Percentiles rank a stretch among this genome's conserved stretches.
These are phyloP conservation scores for Protosalanx chinensis DNA, from an alignment of 2,797 vertebrate genomes.

Conservation along the genomic window DNA sequence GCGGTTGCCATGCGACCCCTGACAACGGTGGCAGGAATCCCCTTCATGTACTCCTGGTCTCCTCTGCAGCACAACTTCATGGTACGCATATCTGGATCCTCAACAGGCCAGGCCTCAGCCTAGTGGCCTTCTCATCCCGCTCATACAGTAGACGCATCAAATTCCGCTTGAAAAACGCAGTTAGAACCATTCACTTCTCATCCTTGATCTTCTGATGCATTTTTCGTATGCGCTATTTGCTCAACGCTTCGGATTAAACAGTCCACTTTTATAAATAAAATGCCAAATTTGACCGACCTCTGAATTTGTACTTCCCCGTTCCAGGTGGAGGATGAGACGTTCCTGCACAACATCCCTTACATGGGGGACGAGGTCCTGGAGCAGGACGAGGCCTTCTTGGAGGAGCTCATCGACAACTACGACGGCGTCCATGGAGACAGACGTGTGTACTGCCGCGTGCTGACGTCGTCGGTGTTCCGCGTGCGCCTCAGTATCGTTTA, in stretches of 20 bases:
- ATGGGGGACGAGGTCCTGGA: slow-evolving; percentile 97
- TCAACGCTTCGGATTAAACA: too few species aligned
- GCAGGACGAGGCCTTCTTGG: slow-evolving; percentile 95
- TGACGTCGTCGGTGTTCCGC: background rate
- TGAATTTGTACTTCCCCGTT: background rate
- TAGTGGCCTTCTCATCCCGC: background rate
- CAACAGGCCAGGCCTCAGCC: background rate
- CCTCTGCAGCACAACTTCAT: slow-evolving; percentile 98
- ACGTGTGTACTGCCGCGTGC: slow-evolving; percentile 59
- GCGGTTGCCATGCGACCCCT: slow-evolving; percentile 86
- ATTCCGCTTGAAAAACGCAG: background rate
- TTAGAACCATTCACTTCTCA: background rate
- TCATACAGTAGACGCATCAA: background rate
- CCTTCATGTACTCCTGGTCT: slow-evolving; percentile 99
- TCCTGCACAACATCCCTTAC: slow-evolving; percentile 97
- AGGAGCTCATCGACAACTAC: slow-evolving; percentile 97
- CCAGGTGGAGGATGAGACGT: slow-evolving; percentile 96
- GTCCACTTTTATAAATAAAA: too few species aligned
- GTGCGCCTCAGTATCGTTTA: background rate
- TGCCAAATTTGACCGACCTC: too few species aligned
- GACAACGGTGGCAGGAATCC: slow-evolving; percentile 91
- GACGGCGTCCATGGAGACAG: slow-evolving; percentile 90
- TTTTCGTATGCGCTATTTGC: too few species aligned
- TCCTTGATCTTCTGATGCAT: too few species aligned
- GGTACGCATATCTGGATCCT: slow-evolving; percentile 70